Percentiles rank a stretch among this genome's conserved stretches.
phyloP scores from a whole-genome alignment of 2,797 vertebrate genomes.

The Leucoraja ocellata region DNA sequence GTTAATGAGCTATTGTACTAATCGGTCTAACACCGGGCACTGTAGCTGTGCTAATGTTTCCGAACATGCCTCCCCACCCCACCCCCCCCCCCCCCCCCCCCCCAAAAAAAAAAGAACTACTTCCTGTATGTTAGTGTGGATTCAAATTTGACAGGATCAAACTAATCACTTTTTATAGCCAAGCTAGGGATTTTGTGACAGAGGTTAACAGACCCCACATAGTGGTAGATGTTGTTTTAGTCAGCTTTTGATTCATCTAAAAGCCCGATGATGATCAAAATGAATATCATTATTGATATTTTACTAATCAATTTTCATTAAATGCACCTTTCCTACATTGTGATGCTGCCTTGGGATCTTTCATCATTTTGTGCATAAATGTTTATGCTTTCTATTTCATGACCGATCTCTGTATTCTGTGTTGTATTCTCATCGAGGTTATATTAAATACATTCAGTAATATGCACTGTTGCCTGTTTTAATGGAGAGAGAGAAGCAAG shows the following conservation, averaged over 20 bases:
- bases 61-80: constrained; percentile 67
- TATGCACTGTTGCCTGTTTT: neutral
- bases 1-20: constrained; percentile 79
- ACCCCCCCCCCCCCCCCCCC: constrained; percentile 48
- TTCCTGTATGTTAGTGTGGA: constrained; percentile 93
- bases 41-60: constrained; percentile 82
- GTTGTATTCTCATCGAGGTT: neutral
- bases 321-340: neutral
- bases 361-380: neutral
- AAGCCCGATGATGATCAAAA: constrained; percentile 52
- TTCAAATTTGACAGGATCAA: constrained; percentile 94
- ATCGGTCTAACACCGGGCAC: constrained; percentile 78
- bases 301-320: constrained; percentile 90
- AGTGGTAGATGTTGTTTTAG: constrained; percentile 73
- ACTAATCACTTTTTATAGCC: constrained; percentile 78
- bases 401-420: neutral
- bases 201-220: constrained; percentile 79
- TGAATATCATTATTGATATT: constrained; percentile 89
- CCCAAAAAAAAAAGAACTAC: constrained; percentile 76
- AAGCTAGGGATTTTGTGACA: constrained; percentile 79
- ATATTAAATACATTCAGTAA: neutral
- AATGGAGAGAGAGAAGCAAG: neutral
- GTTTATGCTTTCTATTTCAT: neutral
- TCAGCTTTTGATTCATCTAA: constrained; percentile 84
- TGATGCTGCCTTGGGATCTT: neutral